Conservation (phyloP, 1,140 invertebrate genomes). For the Diorhabda elongata region DNA sequence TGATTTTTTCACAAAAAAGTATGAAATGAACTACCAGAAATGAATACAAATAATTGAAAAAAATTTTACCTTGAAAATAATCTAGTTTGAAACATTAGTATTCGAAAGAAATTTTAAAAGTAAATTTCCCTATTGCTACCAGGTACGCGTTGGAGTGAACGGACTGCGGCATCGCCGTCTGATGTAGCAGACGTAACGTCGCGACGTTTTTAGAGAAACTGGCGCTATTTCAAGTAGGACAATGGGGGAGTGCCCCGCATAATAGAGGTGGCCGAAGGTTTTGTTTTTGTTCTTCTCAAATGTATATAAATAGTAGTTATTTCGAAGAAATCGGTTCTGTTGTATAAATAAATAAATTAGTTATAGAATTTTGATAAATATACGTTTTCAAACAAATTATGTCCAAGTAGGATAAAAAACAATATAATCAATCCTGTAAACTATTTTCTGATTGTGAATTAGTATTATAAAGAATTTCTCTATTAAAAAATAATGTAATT, state of each 20-base stretch:
- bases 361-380: no score
- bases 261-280: background rate
- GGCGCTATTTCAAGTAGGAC: slow-evolving; percentile 14
- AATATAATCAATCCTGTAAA: no score
- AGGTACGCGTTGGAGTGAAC: background rate
- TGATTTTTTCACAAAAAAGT: no score
- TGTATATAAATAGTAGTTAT: no score
- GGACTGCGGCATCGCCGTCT: background rate
- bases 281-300: background rate
- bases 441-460: no score
- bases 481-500: no score
- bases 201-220: slow-evolving; percentile 9
- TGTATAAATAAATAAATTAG: no score
- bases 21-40: no score
- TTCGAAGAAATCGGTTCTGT: no score
- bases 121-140: background rate
- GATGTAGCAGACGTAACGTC: slow-evolving; percentile 8
- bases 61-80: background rate
- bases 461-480: no score
- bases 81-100: background rate
- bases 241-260: slow-evolving; percentile 9
- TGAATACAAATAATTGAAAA: background rate
- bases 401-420: no score
- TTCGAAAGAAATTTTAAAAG: background rate
- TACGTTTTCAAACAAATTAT: no score